Percentiles rank a stretch among this genome's conserved stretches.
These are phyloP conservation scores for Mesorhabditis sp. DNA, from an alignment of 2,888 invertebrate genomes.

Conservation along the genomic window DNA sequence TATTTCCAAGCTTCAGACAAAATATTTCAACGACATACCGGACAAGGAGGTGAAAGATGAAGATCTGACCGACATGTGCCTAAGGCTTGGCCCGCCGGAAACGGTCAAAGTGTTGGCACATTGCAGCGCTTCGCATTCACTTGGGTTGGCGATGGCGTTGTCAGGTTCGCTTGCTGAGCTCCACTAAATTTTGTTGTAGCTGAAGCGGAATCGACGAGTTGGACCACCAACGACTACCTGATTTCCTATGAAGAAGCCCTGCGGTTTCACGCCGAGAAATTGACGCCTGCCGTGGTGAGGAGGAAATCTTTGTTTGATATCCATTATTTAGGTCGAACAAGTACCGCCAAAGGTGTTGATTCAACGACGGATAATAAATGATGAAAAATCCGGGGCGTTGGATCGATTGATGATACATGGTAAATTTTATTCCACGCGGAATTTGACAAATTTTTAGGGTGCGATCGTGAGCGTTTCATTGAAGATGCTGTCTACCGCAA, in stretches of 20 bases:
- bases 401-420: slow-evolving; percentile 16
- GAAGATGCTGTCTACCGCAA: slow-evolving; percentile 35
- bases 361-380: not conserved
- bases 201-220: slow-evolving; percentile 3
- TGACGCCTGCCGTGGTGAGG: not conserved
- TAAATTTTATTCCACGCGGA: not conserved
- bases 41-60: not conserved
- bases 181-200: not conserved
- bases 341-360: not conserved
- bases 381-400: not conserved
- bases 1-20: not conserved
- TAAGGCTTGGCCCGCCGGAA: too few relatives aligned
- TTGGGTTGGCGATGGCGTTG: not conserved
- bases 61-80: not conserved
- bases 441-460: slow-evolving; percentile 20
- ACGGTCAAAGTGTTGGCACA: not conserved
- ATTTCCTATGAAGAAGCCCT: slow-evolving; percentile 19
- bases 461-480: slow-evolving; percentile 36
- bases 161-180: not conserved
- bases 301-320: not conserved
- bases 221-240: slow-evolving; percentile 28
- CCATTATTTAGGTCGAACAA: not conserved
- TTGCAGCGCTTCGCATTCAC: not conserved
- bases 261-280: not conserved
- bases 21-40: not conserved